Percentiles rank a stretch among this genome's conserved stretches.
phyloP scores from a whole-genome alignment of 2,113 vertebrate genomes.

The Eudyptes chrysolophus region DNA sequence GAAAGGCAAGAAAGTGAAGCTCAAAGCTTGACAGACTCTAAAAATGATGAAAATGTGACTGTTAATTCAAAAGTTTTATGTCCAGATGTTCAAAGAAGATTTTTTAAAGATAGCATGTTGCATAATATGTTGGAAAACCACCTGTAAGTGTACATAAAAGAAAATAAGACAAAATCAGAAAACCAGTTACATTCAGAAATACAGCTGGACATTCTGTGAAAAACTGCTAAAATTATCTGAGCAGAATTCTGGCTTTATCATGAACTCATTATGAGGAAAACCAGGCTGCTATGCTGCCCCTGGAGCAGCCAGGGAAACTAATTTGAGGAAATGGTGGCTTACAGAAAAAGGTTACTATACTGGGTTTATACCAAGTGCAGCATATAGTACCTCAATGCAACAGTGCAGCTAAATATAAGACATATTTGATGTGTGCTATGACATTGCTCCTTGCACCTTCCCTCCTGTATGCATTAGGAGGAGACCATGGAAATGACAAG shows the following conservation, averaged over 20 bases:
- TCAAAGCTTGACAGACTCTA: neutral
- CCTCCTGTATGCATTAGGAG: neutral
- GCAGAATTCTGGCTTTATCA: neutral
- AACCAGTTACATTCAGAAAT: neutral
- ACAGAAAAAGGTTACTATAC: neutral
- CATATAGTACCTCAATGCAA: neutral
- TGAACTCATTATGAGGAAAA: neutral
- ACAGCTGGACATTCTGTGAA: neutral
- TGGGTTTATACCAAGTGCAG: neutral
- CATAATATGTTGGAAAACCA: neutral
- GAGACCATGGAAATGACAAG: neutral
- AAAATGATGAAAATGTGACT: conserved; percentile 44
- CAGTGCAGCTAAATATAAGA: neutral
- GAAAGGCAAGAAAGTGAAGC: conserved; percentile 44
- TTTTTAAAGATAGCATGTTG: neutral
- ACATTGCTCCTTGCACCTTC: neutral
- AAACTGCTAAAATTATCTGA: neutral
- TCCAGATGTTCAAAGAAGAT: conserved; percentile 14
- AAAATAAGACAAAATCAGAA: neutral
- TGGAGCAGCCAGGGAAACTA: neutral
- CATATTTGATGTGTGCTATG: neutral
- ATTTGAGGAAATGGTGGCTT: neutral
- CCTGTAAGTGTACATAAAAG: neutral
- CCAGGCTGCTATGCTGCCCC: neutral
- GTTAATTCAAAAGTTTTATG: conserved; percentile 21